Conservation (phyloP, 2,797 vertebrate species). For the Cyprinodon diabolis region DNA sequence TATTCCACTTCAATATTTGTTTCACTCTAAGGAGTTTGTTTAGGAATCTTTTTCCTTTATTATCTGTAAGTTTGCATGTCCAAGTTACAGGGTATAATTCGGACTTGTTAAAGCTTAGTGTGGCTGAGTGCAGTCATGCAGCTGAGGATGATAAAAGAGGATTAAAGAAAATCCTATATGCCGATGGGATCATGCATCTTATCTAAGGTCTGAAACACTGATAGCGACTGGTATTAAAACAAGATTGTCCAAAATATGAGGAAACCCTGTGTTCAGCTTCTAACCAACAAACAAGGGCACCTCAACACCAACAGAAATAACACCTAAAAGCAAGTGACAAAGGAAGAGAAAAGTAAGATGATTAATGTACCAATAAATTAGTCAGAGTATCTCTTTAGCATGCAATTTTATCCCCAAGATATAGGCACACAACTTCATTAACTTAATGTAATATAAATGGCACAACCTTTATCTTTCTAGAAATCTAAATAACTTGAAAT, state of each 20-base stretch:
- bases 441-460: not conserved
- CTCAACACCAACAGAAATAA: not conserved
- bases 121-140: not conserved
- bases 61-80: not conserved
- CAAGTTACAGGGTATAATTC: not conserved
- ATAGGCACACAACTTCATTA: not conserved
- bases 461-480: not conserved
- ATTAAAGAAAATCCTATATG: not conserved
- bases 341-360: constrained; percentile 7
- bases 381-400: constrained; percentile 8
- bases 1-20: not conserved
- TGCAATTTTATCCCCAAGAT: constrained; percentile 38
- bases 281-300: not conserved
- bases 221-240: not conserved
- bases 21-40: not conserved
- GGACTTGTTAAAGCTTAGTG: not conserved
- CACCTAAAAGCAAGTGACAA: not conserved
- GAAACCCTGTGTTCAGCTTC: not conserved
- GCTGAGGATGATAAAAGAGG: not conserved
- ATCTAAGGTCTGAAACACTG: not conserved
- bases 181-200: not conserved
- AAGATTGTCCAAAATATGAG: not conserved
- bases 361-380: constrained; percentile 18
- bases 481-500: constrained; percentile 3
- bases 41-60: not conserved